Evolutionary conservation across 2,113 vertebrate species (phyloP), one percentile per base, ranked within the genome.

Genomic region (Triplophysa rosa): DNA sequence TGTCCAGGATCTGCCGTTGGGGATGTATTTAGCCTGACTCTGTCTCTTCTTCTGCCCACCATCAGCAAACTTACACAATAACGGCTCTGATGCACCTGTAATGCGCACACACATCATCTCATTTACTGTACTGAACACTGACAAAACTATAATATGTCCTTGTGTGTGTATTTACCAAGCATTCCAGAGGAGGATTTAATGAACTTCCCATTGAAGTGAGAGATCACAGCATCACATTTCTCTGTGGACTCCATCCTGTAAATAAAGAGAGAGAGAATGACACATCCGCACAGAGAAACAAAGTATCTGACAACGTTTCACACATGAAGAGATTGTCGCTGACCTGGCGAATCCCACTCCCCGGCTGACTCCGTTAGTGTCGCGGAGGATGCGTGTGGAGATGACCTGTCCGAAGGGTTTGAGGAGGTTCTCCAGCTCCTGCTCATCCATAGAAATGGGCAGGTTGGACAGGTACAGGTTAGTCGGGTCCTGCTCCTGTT

Each of bases 381-480:
- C 97, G 86, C 98, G 91, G 82, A 99, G 95, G 93, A 99, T 97
- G 86, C 98, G 94, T n/a, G 98, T 99, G 88, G 98, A 99, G 89
- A 99, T 95, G 67, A 99, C 98, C 74, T 98, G 97, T 86, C 93
- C 93, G 10, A 93, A 93, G 6, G 93, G 90, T 89, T 98, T 97
- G 87, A 99, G 93, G 94, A 98, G 97, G 81, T 95, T 97, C 93
- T 99, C 97, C 88, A 99, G 88, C 87, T 99, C 98, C 86, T 98
- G 97, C 85, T 99, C 97, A 78, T 99, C 97, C 95, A 99, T 96
- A 24, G 95, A 97, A 82, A 98, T 92, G 0, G 98, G 98, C 89
- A 99, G 89, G 90, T 99, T 99, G 91, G 97, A 99, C 90, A 99
- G 97, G 91, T 99, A 99, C 70, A 99, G 93, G 88, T 99, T 99